Evolutionary conservation across 2,797 vertebrate species (phyloP), one percentile per base, ranked within the genome.

Genomic region (Chaunax sp.): DNA sequence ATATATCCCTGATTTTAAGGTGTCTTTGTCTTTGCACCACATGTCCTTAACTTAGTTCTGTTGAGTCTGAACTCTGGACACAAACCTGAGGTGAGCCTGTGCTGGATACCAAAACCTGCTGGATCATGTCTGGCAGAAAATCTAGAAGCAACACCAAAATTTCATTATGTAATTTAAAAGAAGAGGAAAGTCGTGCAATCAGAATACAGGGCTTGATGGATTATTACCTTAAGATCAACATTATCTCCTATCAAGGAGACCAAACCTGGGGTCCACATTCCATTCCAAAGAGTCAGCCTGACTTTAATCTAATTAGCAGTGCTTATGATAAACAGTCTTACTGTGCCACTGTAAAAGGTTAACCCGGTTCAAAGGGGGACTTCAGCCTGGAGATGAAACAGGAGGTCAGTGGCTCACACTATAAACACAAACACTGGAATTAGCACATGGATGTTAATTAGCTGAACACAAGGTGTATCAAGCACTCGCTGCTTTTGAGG

Each of bases 371-470:
- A 75, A 65, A 53, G 50, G 26, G 50, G 44, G 61, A 37, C 38
- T 46, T 58, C 19, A 41, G 64, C 61, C 60, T 71, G 66, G 51
- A 71, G 68, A 74, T 66, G 57, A 77, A 80, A 68, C 43, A 15
- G 54, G 55, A 72, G 72, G 59, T 58, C 10, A 4, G 53, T 28
- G 51, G 56, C 64, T 73, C 50, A 47, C 70, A 74, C 65, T 38
- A 69, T 43, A 65, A 64, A 67, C 75, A 74, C 56, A 71, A 78
- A 68, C 47, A 56, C 63, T 2, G 25, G 43, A 83, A 83, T 91
- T 89, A 87, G 78, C 82, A 60, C 57, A 0, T 51, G 16, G 71
- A 65, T 75, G 92, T 82, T 87, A 93, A 94, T 92, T 84, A 85
- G 77, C 78, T 18, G 22, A 76, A 69, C 64, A 86, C 86, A 87